Evolutionary conservation across 2,888 invertebrate genomes (phyloP), one percentile per base, ranked within the genome.

Genomic region (Sphaeridia pumilis): DNA sequence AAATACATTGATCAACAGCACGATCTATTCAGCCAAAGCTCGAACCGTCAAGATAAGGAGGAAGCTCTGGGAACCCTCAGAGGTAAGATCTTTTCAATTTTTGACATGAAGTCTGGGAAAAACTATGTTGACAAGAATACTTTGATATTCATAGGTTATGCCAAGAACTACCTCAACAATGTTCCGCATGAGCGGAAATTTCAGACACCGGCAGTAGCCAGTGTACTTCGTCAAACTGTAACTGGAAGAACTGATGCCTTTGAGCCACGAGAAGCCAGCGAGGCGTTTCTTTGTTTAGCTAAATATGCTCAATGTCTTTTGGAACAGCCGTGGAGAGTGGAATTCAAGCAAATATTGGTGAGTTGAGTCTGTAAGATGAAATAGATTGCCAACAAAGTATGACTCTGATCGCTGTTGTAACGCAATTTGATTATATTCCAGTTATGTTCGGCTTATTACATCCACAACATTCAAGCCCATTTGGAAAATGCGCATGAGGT

Each of bases 281-380:
- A 81, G 43, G 89, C 88, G 14, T 90, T 87, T 79, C 83, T 84
- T 65, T 83, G 87, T 28, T 76, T 90, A 60, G 87, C 85, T 55
- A 76, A 84, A 60, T 90, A 90, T 70, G 89, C 89, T 2, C 83
- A 81, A 52, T 89, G 90, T 72, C 73, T 92, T 56, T 74, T 87
- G 49, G 79, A 83, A 14, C 87, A 89, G 69, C 88, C 89, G 3
- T 92, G 90, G 90, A 74, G 90, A 62, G 84, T 82, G 69, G 90
- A 92, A 70, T 92, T 85, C 69, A 77, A 80, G 64, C 78, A 79
- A 57, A 78, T 90, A 57, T 80, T 85, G 76, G 89, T 88, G 68
- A 70, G 70, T 66, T n/a, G n/a, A n/a, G n/a, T n/a, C n/a, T n/a
- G n/a, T n/a, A n/a, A n/a, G n/a, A n/a, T n/a, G n/a, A n/a, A n/a